Evolutionary conservation across 2,888 invertebrate species (phyloP), one percentile per base, ranked within the genome.

Genomic region (Meganola albula): DNA sequence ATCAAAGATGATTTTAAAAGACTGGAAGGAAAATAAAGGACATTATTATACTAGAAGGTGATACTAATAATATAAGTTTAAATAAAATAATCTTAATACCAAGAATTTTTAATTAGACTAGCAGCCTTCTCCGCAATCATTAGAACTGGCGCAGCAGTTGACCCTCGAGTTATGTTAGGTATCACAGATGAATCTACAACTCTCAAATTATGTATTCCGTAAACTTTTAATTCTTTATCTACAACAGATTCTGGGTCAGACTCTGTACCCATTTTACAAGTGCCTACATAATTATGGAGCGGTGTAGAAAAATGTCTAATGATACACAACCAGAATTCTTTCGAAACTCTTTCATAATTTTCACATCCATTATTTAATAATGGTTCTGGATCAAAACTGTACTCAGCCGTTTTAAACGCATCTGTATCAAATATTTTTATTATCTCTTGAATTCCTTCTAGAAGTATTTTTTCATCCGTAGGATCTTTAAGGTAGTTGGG

Each of bases 61-160:
- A 68, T 43, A 33, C 32, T 33, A 37, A 12, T 24, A 25, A 27
- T 9, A 20, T 32, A 34, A 18, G 14, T n/a, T n/a, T 43, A 64
- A 72, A 66, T 69, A 66, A 74, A 68, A 58, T 31, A 50, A 40
- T 40, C 45, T 74, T 62, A 82, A 60, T 83, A 82, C 85, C 85
- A 85, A 55, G 55, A 58, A 12, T 67, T 72, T 78, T 84, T 85
- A 63, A 85, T 84, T 67, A 79, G 58, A 53, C 83, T 82, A 60
- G 83, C 82, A 2, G 71, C 83, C 63, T 82, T 85, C 73, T 85
- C 85, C 49, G 83, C 84, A 57, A 85, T 82, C 85, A 85, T 85
- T 41, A 84, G 71, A 12, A 85, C 82, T 14, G 85, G 77, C 2
- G 84, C 85, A 3, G 79, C 74, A 4, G 79, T 83, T 1, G 83